Conservation (phyloP, 2,113 vertebrate genomes). For the Microcebus jonahi region DNA sequence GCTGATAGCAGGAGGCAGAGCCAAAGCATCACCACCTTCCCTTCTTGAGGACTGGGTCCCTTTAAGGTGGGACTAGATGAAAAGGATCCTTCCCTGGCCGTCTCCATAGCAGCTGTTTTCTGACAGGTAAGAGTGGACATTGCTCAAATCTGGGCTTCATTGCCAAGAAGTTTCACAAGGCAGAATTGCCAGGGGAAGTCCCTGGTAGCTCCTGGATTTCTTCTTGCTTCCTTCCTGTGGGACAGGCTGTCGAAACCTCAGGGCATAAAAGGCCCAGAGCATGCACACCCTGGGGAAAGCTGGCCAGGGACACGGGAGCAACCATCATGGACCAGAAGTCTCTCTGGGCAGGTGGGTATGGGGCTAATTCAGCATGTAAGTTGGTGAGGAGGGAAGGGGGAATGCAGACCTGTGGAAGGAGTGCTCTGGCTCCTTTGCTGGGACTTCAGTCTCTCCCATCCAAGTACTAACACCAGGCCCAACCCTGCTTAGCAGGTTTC, state of each 20-base stretch:
- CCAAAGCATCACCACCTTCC: background rate
- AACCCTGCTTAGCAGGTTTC: background rate
- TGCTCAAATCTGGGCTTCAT: background rate
- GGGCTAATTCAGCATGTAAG: background rate
- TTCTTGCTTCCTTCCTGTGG: background rate
- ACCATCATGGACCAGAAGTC: background rate
- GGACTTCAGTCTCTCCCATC: background rate
- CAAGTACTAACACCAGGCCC: no score
- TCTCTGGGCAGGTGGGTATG: conserved; percentile 37
- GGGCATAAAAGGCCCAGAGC: background rate
- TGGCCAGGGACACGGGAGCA: background rate
- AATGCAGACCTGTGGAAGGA: background rate
- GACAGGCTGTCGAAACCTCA: background rate
- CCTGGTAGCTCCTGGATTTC: background rate
- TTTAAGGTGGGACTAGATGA: background rate
- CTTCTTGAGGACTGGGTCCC: background rate
- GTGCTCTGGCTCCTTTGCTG: background rate
- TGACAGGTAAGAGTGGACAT: background rate
- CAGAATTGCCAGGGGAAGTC: background rate
- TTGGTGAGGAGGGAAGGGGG: background rate
- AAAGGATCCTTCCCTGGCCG: background rate
- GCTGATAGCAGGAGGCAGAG: background rate
- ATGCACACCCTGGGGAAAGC: background rate
- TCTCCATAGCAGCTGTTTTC: background rate
- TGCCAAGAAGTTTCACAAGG: background rate